A percentile compares a stretch with the other conserved stretches of the same genome.
Evolutionary conservation across 2,888 invertebrate species (phyloP).

Genomic region (Leucoma salicis): DNA sequence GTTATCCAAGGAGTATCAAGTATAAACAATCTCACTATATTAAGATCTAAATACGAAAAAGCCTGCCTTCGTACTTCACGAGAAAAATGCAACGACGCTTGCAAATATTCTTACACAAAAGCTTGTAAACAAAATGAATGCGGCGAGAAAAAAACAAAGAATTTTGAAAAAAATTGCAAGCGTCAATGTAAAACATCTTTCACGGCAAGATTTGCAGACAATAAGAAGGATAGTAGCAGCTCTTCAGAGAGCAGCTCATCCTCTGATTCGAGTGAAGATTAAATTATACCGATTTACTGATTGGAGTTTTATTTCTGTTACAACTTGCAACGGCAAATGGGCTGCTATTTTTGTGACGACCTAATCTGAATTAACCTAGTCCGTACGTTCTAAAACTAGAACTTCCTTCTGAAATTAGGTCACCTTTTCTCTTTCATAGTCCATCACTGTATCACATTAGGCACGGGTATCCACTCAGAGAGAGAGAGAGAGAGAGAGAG

Average conservation of each 20-base stretch:
- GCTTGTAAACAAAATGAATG: constrained; percentile 40
- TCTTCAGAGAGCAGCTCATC: neutral
- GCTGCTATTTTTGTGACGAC: no score
- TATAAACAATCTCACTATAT: constrained; percentile 27
- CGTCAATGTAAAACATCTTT: constrained; percentile 35
- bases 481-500: no score
- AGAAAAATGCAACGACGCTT: constrained; percentile 42
- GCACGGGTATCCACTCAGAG: no score
- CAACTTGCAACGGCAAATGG: no score
- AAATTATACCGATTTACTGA: no score
- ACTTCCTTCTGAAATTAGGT: no score
- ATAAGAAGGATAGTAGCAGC: constrained; percentile 1
- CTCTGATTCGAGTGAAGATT: neutral
- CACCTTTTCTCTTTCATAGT: no score
- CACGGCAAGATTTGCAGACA: neutral
- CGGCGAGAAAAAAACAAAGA: constrained; percentile 15
- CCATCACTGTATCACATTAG: no score
- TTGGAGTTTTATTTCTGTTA: neutral
- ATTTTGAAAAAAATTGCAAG: constrained; percentile 39
- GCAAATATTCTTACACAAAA: constrained; percentile 22
- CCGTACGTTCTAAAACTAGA: no score
- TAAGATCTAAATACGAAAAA: constrained; percentile 45
- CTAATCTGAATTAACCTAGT: no score
- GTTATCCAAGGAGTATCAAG: neutral
- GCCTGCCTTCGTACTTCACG: constrained; percentile 41